phyloP scores from a whole-genome alignment of 2,113 vertebrate species.

The Oreochromis niloticus region DNA sequence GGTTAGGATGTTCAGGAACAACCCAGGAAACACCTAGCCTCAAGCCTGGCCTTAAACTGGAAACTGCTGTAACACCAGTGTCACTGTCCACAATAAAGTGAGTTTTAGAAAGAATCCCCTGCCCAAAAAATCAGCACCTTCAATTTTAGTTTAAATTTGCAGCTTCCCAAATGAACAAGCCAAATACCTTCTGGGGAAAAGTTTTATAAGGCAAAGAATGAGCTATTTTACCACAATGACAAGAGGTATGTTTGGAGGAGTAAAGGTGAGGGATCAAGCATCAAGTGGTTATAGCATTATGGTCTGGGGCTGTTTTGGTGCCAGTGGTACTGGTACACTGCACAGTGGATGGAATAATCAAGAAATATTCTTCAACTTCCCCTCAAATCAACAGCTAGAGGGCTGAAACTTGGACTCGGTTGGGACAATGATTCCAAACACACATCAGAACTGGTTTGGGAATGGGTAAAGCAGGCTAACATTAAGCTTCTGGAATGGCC shows the following conservation, averaged over 20 bases:
- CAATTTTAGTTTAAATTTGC: not conserved
- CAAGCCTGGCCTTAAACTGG: not conserved
- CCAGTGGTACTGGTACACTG: not conserved
- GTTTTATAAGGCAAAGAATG: not conserved
- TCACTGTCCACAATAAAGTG: not conserved
- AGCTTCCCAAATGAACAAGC: not conserved
- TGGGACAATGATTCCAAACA: not conserved
- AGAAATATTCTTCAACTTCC: not conserved
- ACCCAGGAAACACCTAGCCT: not conserved
- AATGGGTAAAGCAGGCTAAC: not conserved
- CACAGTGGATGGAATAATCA: not conserved
- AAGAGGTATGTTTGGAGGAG: not conserved
- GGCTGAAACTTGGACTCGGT: not conserved
- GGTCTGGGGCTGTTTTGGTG: not conserved
- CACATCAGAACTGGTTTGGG: not conserved
- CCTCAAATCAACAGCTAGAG: not conserved
- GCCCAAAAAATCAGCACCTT: not conserved
- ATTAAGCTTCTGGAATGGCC: not conserved
- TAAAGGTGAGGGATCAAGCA: not conserved
- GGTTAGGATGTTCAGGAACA: not conserved
- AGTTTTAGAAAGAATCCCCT: not conserved
- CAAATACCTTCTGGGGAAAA: not conserved
- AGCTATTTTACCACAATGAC: not conserved
- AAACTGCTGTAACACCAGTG: not conserved
- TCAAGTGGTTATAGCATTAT: not conserved